These are phyloP conservation scores for Mythimna impura DNA, from an alignment of 2,888 invertebrate species.

Conservation along the genomic window DNA sequence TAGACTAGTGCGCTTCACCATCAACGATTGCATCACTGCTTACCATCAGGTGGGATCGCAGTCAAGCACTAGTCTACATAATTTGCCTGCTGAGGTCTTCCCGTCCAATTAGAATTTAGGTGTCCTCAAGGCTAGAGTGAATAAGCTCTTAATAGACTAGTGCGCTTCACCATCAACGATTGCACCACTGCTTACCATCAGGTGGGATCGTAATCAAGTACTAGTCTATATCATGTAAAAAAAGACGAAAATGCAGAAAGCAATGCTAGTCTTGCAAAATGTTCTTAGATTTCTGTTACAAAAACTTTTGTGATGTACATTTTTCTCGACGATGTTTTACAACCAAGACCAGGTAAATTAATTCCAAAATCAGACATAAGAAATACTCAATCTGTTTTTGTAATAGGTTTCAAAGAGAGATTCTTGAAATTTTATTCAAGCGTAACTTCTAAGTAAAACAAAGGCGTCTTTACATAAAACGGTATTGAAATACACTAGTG, in stretches of 20 bases:
- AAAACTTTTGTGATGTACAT: slow-evolving; percentile 3
- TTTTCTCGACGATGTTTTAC: slow-evolving; percentile 28
- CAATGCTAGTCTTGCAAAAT: slow-evolving; percentile 1
- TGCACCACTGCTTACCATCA: too few relatives aligned
- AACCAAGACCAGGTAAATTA: slow-evolving; percentile 20
- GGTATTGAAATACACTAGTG: slow-evolving; percentile 24
- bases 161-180: too few relatives aligned
- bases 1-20: too few relatives aligned
- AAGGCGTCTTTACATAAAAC: slow-evolving; percentile 43
- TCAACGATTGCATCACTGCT: too few relatives aligned
- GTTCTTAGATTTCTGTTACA: slow-evolving; percentile 4
- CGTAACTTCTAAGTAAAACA: slow-evolving; percentile 49
- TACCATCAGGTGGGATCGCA: too few relatives aligned
- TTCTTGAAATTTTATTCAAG: slow-evolving; percentile 34
- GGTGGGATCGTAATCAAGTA: too few relatives aligned
- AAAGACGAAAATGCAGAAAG: not conserved
- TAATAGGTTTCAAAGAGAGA: slow-evolving; percentile 28
- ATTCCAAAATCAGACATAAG: slow-evolving; percentile 34
- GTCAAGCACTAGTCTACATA: too few relatives aligned
- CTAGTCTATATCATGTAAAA: too few relatives aligned
- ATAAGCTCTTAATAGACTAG: too few relatives aligned
- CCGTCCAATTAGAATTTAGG: too few relatives aligned
- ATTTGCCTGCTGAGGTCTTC: too few relatives aligned
- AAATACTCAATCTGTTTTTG: slow-evolving; percentile 38
- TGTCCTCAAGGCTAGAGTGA: too few relatives aligned